A percentile compares a stretch with the other conserved stretches of the same genome.
Conservation (phyloP, 2,113 vertebrate genomes). For the Scopus umbretta region DNA sequence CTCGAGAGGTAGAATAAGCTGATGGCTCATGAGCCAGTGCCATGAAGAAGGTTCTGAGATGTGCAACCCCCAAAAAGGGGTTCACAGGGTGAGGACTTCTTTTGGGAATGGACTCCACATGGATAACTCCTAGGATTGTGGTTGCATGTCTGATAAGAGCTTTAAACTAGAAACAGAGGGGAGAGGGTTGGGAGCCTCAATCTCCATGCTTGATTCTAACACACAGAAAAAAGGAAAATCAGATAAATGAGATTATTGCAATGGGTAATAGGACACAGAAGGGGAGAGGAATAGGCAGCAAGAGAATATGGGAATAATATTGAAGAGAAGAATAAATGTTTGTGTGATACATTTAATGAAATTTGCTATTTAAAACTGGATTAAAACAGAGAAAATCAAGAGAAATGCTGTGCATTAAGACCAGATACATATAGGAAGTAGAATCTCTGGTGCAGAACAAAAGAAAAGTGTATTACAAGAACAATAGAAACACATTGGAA, state of each 20-base stretch:
- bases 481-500: slow-evolving; percentile 8
- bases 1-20: neutral
- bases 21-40: neutral
- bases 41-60: neutral
- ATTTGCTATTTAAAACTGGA: slow-evolving; percentile 54
- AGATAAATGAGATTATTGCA: slow-evolving; percentile 36
- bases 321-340: slow-evolving; percentile 34
- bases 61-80: neutral
- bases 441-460: slow-evolving; percentile 33
- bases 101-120: neutral
- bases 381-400: slow-evolving; percentile 58
- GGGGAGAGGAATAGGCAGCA: slow-evolving; percentile 36
- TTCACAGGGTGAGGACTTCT: neutral
- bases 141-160: neutral
- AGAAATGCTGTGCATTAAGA: slow-evolving; percentile 35
- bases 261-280: slow-evolving; percentile 34
- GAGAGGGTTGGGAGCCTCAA: neutral
- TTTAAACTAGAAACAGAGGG: neutral
- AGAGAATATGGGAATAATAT: slow-evolving; percentile 47
- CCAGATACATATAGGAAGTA: slow-evolving; percentile 16
- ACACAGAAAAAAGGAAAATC: neutral
- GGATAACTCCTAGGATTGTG: neutral
- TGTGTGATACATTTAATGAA: slow-evolving; percentile 39
- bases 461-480: slow-evolving; percentile 24
- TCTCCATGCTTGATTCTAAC: neutral